A percentile compares a stretch with the other conserved stretches of the same genome.
Evolutionary conservation across 1,140 invertebrate species (phyloP).

Genomic region (Brachionus rotundiformis): DNA sequence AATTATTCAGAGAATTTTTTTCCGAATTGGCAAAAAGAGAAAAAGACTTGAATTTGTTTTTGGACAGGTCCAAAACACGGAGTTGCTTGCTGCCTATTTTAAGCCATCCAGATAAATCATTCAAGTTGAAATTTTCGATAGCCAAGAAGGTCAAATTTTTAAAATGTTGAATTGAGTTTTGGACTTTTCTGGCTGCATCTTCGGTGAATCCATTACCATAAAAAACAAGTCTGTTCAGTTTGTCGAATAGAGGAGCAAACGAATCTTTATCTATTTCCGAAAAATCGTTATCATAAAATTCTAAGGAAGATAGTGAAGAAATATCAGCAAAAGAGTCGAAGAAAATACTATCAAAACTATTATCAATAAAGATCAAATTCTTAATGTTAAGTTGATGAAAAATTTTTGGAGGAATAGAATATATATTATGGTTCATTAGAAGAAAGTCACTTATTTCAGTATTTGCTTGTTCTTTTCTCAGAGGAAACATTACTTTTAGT

Average conservation of each 20-base stretch:
- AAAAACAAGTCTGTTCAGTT: neutral
- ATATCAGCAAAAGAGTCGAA: constrained; percentile 10
- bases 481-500: neutral
- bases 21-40: neutral
- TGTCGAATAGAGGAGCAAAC: constrained; percentile 8
- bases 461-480: neutral
- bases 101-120: neutral
- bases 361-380: neutral
- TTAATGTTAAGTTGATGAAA: neutral
- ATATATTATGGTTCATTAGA: neutral
- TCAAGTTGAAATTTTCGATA: neutral
- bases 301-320: neutral
- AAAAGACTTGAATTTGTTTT: neutral
- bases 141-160: neutral
- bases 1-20: neutral
- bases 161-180: constrained; percentile 13
- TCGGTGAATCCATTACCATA: neutral
- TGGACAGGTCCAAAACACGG: neutral
- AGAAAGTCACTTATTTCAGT: neutral
- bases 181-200: neutral
- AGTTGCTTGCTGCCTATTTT: neutral
- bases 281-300: constrained; percentile 16
- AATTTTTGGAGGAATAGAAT: neutral
- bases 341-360: neutral
- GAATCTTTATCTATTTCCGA: constrained; percentile 12